These are phyloP conservation scores for Pocillopora meandrina DNA, from an alignment of 92 coral and sea anemone species.

Conservation along the genomic window DNA sequence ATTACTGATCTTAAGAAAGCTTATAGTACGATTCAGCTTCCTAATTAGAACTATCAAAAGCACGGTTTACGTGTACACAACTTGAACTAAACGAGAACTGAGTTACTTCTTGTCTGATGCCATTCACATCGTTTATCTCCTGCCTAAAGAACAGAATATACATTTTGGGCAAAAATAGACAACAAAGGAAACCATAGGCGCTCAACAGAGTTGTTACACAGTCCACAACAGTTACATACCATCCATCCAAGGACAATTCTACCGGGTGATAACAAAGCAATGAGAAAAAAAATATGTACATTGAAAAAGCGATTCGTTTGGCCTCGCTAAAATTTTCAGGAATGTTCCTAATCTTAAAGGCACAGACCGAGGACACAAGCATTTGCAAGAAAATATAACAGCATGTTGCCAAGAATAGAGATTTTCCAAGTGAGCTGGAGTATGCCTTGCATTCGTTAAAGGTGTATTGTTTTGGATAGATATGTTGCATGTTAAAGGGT, in stretches of 20 bases:
- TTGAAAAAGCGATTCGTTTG: constrained; percentile 67
- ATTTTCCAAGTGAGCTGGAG: constrained; percentile 23
- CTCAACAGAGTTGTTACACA: constrained; percentile 56
- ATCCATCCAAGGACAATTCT: neutral
- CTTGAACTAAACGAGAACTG: constrained; percentile 2
- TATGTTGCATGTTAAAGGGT: constrained; percentile 9
- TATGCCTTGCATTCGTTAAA: constrained; percentile 47
- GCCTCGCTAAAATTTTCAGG: constrained; percentile 81
- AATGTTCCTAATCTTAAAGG: constrained; percentile 70
- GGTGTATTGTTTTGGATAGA: constrained; percentile 29
- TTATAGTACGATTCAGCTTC: no score
- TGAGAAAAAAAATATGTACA: constrained; percentile 68
- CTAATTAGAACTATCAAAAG: neutral
- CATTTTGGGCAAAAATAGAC: constrained; percentile 69
- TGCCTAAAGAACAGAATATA: constrained; percentile 64
- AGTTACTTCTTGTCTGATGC: neutral
- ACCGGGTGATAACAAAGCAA: neutral
- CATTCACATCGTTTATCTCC: constrained; percentile 38
- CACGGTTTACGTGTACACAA: neutral
- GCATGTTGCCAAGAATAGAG: constrained; percentile 30
- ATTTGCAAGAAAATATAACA: constrained; percentile 49
- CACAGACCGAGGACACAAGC: constrained; percentile 54
- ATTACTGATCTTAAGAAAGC: no score
- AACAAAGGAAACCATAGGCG: constrained; percentile 62
- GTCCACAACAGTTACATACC: constrained; percentile 22